phyloP scores from a whole-genome alignment of 1,140 invertebrate species.

The Melitaea cinxia region DNA sequence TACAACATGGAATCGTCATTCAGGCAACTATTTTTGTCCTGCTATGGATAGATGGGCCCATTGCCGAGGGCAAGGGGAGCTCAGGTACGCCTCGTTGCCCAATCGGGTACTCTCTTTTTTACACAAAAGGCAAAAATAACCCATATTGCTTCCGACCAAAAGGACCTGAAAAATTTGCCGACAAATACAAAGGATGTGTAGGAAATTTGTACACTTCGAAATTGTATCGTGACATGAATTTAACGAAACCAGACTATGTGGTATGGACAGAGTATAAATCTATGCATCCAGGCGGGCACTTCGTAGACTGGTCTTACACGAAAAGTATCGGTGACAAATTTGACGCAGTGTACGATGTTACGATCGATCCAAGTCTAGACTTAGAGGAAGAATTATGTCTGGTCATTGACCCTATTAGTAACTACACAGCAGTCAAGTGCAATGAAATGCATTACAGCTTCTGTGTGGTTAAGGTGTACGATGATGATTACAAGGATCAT shows the following conservation, averaged over 20 bases:
- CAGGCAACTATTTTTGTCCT: slow-evolving; percentile 10
- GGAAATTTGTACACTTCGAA: slow-evolving; percentile 63
- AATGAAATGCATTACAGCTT: slow-evolving; percentile 66
- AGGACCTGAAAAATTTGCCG: slow-evolving; percentile 57
- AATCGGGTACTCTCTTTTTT: slow-evolving; percentile 53
- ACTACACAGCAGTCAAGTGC: slow-evolving; percentile 60
- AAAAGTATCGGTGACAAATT: slow-evolving; percentile 45
- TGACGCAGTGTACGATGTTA: slow-evolving; percentile 45
- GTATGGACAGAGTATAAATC: slow-evolving; percentile 74
- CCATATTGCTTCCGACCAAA: slow-evolving; percentile 60
- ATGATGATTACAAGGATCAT: slow-evolving; percentile 48
- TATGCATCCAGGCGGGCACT: slow-evolving; percentile 68
- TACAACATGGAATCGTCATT: neutral
- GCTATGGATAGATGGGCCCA: slow-evolving; percentile 11
- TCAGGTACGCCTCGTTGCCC: slow-evolving; percentile 41
- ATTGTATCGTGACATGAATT: slow-evolving; percentile 52
- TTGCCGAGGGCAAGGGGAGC: neutral
- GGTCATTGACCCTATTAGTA: slow-evolving; percentile 54
- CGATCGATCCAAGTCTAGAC: slow-evolving; percentile 44
- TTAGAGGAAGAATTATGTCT: slow-evolving; percentile 59
- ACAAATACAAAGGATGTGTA: slow-evolving; percentile 61
- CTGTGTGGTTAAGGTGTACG: slow-evolving; percentile 67
- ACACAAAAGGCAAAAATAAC: slow-evolving; percentile 37
- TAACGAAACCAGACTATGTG: slow-evolving; percentile 45
- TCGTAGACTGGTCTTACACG: slow-evolving; percentile 63